These are phyloP conservation scores for Barypeithes pellucidus DNA, from an alignment of 2,888 invertebrate species.

Conservation along the genomic window DNA sequence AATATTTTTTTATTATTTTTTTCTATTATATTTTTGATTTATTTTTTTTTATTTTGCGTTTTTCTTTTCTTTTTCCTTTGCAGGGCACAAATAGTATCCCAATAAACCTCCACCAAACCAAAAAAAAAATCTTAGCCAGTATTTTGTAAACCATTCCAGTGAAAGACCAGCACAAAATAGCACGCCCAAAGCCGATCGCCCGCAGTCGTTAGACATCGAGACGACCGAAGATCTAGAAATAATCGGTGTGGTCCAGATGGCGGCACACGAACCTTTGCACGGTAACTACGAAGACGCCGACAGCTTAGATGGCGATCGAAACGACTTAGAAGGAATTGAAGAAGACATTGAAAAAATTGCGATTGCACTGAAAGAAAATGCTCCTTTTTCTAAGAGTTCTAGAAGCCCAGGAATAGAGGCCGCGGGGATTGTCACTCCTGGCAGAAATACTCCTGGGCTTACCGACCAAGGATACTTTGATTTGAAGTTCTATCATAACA, in stretches of 20 bases:
- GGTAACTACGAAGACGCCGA: slow-evolving; percentile 31
- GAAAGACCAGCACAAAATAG: slow-evolving; percentile 31
- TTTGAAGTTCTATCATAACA: slow-evolving; percentile 85
- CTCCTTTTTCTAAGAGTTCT: slow-evolving; percentile 41
- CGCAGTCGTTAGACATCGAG: slow-evolving; percentile 50
- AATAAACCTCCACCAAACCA: slow-evolving; percentile 58
- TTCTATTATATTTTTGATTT: slow-evolving; percentile 49
- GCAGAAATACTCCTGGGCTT: slow-evolving; percentile 68
- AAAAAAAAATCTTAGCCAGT: slow-evolving; percentile 46
- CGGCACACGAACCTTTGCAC: slow-evolving; percentile 46
- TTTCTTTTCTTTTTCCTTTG: slow-evolving; percentile 60
- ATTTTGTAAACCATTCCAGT: slow-evolving; percentile 48
- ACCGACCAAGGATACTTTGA: slow-evolving; percentile 82
- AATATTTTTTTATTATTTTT: slow-evolving; percentile 4
- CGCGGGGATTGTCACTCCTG: slow-evolving; percentile 63
- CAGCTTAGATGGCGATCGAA: slow-evolving; percentile 26
- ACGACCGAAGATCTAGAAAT: slow-evolving; percentile 35
- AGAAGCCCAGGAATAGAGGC: slow-evolving; percentile 49
- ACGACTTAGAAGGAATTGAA: slow-evolving; percentile 20
- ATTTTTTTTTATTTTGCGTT: slow-evolving; percentile 58
- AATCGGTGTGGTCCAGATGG: slow-evolving; percentile 22
- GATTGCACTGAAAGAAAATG: slow-evolving; percentile 18
- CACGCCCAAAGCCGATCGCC: slow-evolving; percentile 47
- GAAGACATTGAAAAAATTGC: slow-evolving; percentile 39
- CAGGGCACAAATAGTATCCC: slow-evolving; percentile 68